These are phyloP conservation scores for Drosophila sucinea DNA, from an alignment of 1,140 invertebrate genomes.

Conservation along the genomic window DNA sequence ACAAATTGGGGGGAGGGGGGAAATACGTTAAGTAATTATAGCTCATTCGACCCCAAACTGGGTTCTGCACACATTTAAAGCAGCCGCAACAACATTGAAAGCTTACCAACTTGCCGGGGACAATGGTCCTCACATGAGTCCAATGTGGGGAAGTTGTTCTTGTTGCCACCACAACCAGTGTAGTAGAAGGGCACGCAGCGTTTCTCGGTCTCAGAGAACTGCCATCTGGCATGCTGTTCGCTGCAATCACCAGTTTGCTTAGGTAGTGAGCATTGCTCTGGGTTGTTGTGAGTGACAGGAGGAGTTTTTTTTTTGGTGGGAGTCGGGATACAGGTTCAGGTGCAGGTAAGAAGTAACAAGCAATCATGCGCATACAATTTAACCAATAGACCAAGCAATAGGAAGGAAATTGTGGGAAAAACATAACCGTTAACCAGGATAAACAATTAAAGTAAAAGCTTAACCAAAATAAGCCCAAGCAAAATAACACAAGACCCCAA, in stretches of 20 bases:
- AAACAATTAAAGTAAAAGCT: conserved; percentile 35
- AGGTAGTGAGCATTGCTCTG: conserved; percentile 92
- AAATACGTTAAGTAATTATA: conserved; percentile 17
- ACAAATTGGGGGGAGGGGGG: background rate
- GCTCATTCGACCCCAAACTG: background rate
- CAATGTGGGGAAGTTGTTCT: conserved; percentile 92
- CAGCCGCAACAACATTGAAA: conserved; percentile 63
- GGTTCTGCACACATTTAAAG: conserved; percentile 65
- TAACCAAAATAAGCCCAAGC: conserved; percentile 27
- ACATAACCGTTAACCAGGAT: conserved; percentile 62
- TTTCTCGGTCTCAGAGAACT: conserved; percentile 92
- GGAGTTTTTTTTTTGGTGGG: conserved; percentile 9
- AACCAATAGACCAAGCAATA: conserved; percentile 49
- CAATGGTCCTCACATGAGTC: conserved; percentile 92
- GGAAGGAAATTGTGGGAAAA: conserved; percentile 47
- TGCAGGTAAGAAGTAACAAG: conserved; percentile 51
- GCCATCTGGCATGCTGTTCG: conserved; percentile 91
- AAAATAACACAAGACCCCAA: conserved; percentile 15
- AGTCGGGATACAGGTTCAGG: conserved; percentile 31
- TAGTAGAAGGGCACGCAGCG: conserved; percentile 98
- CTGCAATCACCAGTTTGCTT: conserved; percentile 92
- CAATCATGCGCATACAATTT: conserved; percentile 62
- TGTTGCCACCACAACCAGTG: conserved; percentile 95
- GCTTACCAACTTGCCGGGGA: conserved; percentile 91
- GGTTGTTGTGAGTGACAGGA: conserved; percentile 21